phyloP scores from a whole-genome alignment of 2,113 vertebrate species.

The Neolamprologus fasciatus region DNA sequence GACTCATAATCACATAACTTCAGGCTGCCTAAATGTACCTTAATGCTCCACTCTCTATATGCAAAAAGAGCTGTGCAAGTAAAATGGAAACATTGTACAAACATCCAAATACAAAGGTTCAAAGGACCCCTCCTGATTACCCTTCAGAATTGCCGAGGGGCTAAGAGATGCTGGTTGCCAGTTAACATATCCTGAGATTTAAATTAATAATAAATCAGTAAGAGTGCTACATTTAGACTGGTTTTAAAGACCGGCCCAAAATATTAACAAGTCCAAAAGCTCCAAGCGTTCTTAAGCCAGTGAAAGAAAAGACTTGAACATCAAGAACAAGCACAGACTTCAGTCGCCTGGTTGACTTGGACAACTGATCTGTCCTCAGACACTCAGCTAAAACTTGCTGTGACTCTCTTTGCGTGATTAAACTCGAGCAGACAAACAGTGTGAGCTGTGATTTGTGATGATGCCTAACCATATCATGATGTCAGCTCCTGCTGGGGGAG shows the following conservation, averaged over 20 bases:
- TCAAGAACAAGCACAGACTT: background rate
- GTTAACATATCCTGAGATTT: background rate
- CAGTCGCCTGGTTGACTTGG: background rate
- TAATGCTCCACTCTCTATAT: background rate
- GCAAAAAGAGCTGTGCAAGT: background rate
- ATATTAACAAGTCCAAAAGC: background rate
- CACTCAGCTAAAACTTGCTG: background rate
- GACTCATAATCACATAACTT: background rate
- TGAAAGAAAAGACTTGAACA: background rate
- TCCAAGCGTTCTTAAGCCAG: background rate
- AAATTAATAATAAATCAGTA: background rate
- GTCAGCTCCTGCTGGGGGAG: slow-evolving; percentile 6
- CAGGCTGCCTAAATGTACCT: background rate
- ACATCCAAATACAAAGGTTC: background rate
- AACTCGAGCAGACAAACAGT: background rate
- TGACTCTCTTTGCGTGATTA: background rate
- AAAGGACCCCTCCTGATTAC: background rate
- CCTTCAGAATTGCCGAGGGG: background rate
- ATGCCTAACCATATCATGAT: background rate
- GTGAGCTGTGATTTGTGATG: background rate
- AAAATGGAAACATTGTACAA: background rate
- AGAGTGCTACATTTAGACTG: background rate
- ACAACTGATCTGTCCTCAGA: background rate
- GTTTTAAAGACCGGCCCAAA: background rate
- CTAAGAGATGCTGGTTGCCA: background rate